These are phyloP conservation scores for Alaudala cheleensis DNA, from an alignment of 2,113 vertebrate genomes.

Conservation along the genomic window DNA sequence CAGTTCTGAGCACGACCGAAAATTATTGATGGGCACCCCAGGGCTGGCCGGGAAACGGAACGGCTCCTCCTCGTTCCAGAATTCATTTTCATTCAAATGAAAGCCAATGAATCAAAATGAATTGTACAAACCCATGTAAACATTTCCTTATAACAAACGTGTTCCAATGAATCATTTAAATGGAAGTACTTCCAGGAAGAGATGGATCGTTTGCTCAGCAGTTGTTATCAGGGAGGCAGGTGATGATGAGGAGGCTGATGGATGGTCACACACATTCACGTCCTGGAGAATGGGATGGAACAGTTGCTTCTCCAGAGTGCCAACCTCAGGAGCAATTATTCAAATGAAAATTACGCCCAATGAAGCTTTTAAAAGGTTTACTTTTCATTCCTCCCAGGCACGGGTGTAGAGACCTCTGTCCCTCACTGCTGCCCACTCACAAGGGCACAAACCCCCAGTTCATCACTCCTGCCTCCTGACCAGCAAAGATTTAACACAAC, in stretches of 20 bases:
- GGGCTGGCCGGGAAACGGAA: neutral
- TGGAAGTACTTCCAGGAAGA: constrained; percentile 6
- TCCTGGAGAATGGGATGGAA: neutral
- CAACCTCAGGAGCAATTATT: neutral
- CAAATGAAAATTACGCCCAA: neutral
- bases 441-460: neutral
- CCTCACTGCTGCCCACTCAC: neutral
- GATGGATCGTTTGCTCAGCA: neutral
- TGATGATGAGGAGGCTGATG: neutral
- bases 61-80: neutral
- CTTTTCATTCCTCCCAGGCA: neutral
- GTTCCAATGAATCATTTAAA: constrained; percentile 5
- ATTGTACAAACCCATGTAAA: neutral
- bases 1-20: too few relatives aligned
- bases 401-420: neutral
- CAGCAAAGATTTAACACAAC: neutral
- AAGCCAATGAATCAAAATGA: constrained; percentile 8
- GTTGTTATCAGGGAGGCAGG: neutral
- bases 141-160: neutral
- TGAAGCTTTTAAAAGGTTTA: neutral
- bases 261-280: neutral
- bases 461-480: neutral
- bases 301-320: neutral
- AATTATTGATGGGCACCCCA: neutral
- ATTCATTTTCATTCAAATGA: neutral